A percentile compares a stretch with the other conserved stretches of the same genome.
These are phyloP conservation scores for Carabus problematicus DNA, from an alignment of 2,888 invertebrate genomes.

Conservation along the genomic window DNA sequence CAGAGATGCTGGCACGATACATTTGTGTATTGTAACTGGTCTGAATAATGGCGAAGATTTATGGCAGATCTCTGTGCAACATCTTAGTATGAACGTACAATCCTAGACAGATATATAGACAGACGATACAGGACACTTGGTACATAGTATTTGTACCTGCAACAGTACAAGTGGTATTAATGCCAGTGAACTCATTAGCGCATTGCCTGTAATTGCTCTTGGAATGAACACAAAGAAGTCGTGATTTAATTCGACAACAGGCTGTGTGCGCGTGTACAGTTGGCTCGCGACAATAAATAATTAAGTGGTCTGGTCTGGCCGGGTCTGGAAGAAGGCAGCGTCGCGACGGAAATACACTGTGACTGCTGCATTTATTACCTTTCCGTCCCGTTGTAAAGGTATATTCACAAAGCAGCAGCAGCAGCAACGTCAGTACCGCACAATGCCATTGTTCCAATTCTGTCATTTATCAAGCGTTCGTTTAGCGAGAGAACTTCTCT, in stretches of 20 bases:
- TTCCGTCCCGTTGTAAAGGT: not conserved
- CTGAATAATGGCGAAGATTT: constrained; percentile 57
- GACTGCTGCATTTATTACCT: constrained; percentile 36
- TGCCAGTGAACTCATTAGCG: constrained; percentile 42
- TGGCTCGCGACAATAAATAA: constrained; percentile 40
- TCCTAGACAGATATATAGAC: not conserved
- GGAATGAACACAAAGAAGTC: constrained; percentile 37
- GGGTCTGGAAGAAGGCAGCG: constrained; percentile 25
- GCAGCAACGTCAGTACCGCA: no score
- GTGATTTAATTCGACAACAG: constrained; percentile 41
- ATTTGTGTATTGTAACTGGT: constrained; percentile 51
- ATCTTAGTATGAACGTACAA: constrained; percentile 44
- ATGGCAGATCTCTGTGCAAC: constrained; percentile 55
- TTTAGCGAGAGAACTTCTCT: no score
- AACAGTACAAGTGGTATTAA: not conserved
- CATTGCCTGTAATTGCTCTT: constrained; percentile 41
- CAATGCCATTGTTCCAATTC: no score
- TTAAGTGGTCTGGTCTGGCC: constrained; percentile 34
- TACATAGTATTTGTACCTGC: constrained; percentile 4
- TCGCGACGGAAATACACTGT: constrained; percentile 39
- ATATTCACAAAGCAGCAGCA: no score
- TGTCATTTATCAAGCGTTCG: no score
- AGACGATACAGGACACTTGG: not conserved
- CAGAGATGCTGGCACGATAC: constrained; percentile 48
- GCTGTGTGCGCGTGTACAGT: not conserved